Base-by-base conservation (phyloP, 1,140 invertebrate genomes). In the Zaprionus gabonicus region DNA sequence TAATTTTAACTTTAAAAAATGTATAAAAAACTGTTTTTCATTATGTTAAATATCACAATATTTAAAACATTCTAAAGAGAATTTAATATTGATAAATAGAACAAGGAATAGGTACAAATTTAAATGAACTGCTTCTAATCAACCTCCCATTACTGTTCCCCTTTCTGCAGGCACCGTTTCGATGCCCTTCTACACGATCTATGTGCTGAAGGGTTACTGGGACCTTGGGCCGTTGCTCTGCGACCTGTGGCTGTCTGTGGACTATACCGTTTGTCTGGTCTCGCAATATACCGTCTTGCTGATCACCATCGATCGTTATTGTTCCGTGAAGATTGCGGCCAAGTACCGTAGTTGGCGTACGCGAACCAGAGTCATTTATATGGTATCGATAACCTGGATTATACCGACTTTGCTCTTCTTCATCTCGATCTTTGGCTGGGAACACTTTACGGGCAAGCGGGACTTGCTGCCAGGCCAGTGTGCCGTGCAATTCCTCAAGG, bases 231-330 rank as follows among this genome's bases (percentile, higher is more conserved):
- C 98, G 12, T 95, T 99, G 65, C 94, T 99, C 0, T 99, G 99
- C 93, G 99, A 99, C 93, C 94, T 99, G 36, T 99, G 99, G 99
- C 80, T 99, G 1, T 99, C 99, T 0, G 97, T 99, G 20, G 99
- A 99, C 94, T 99, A 99, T 93, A 99, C 99, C 5, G 99, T 99
- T 1, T 99, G 99, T 92, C 94, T 99, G 23, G 98, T 99, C 4
- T 99, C 99, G 2, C 99, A 99, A 93, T 99, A 99, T 93, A 99
- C 99, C 0, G 99, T 99, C 2, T 95, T 99, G 28, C 95, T 99
- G 56, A 99, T 99, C 79, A 99, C 99, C 13, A 98, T 99, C 59
- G 99, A 99, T 93, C 95, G 99, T 74, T 99, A 99, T 94, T 99
- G 99, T 93, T 99, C 98, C 7, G 99, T 99, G 0, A 99, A 99